Conservation (phyloP, 2,797 vertebrate species). For the Xenentodon cancila region DNA sequence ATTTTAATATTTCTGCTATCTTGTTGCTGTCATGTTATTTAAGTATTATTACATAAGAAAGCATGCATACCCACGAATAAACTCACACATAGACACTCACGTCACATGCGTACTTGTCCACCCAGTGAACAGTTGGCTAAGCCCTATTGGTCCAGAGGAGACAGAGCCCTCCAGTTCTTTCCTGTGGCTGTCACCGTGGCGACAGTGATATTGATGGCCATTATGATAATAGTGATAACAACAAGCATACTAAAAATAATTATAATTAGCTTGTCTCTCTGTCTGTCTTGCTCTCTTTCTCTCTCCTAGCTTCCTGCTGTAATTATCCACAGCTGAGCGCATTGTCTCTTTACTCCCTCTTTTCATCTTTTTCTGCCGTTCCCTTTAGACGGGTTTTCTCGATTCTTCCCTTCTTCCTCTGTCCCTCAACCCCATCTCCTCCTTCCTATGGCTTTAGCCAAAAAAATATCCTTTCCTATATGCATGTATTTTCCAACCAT, state of each 20-base stretch:
- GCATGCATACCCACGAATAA: background rate
- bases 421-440: slow-evolving; percentile 47
- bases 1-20: too few relatives aligned
- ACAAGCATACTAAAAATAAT: slow-evolving; percentile 86
- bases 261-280: slow-evolving; percentile 85
- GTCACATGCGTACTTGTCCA: slow-evolving; percentile 47
- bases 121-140: slow-evolving; percentile 67
- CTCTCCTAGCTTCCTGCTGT: slow-evolving; percentile 76
- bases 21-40: too few relatives aligned
- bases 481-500: background rate
- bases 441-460: slow-evolving; percentile 39
- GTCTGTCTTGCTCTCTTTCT: slow-evolving; percentile 67
- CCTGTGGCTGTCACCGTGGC: slow-evolving; percentile 75
- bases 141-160: slow-evolving; percentile 75
- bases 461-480: slow-evolving; percentile 35
- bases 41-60: background rate
- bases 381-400: slow-evolving; percentile 67
- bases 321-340: slow-evolving; percentile 86
- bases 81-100: slow-evolving; percentile 14
- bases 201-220: slow-evolving; percentile 84
- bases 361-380: slow-evolving; percentile 78
- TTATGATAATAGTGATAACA: slow-evolving; percentile 87
- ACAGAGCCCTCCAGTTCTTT: slow-evolving; percentile 67
- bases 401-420: slow-evolving; percentile 57
- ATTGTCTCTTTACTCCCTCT: slow-evolving; percentile 79